A percentile compares a stretch with the other conserved stretches of the same genome.
These are phyloP conservation scores for Himalopsyche japonica DNA, from an alignment of 2,888 invertebrate species.

Conservation along the genomic window DNA sequence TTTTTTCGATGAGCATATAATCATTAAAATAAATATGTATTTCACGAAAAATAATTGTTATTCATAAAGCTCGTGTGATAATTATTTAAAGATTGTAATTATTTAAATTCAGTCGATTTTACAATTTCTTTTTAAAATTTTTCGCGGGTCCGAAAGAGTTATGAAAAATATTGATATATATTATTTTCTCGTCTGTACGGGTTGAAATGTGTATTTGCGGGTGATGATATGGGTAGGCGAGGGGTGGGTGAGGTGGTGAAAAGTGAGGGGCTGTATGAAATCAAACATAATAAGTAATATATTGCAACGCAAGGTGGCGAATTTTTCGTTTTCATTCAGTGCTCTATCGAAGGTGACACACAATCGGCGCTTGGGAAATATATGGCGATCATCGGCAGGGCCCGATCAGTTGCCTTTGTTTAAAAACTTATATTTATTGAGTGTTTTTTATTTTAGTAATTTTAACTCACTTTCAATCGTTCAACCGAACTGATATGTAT, in stretches of 20 bases:
- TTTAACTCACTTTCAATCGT: too few relatives aligned
- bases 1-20: too few relatives aligned
- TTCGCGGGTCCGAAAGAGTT: background rate
- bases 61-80: too few relatives aligned
- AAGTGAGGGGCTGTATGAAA: background rate
- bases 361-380: slow-evolving; percentile 32
- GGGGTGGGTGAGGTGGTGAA: background rate
- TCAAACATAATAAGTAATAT: slow-evolving; percentile 20
- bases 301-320: slow-evolving; percentile 26
- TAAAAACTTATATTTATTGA: too few relatives aligned
- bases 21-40: too few relatives aligned
- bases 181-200: background rate
- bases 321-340: slow-evolving; percentile 37
- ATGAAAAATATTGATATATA: background rate
- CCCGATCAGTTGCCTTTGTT: background rate
- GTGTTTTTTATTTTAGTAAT: background rate
- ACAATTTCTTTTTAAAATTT: background rate
- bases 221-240: background rate
- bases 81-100: too few relatives aligned
- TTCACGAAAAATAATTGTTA: too few relatives aligned
- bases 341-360: slow-evolving; percentile 37
- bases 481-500: too few relatives aligned
- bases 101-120: too few relatives aligned
- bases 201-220: background rate
- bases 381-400: slow-evolving; percentile 29